phyloP scores from a whole-genome alignment of 2,797 vertebrate genomes.

The Notoglanidium macrostoma region DNA sequence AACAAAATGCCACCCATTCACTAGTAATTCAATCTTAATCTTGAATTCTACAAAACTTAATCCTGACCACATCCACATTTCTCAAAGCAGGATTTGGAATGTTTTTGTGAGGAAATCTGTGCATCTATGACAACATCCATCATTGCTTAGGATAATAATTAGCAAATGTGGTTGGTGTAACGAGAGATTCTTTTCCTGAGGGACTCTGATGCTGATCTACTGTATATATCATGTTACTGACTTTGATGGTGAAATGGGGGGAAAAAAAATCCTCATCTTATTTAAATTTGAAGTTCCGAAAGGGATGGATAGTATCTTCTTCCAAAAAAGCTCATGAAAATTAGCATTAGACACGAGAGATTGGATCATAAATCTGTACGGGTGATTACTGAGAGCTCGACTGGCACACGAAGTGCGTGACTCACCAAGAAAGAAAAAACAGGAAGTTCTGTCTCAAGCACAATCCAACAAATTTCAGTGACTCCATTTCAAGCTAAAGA shows the following conservation, averaged over 20 bases:
- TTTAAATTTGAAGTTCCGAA: constrained; percentile 53
- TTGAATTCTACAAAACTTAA: constrained; percentile 54
- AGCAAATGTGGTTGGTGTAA: constrained; percentile 42
- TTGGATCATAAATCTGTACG: constrained; percentile 72
- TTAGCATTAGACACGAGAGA: constrained; percentile 67
- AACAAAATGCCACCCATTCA: constrained; percentile 56
- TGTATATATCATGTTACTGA: constrained; percentile 58
- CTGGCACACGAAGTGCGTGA: constrained; percentile 62
- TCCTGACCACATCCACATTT: constrained; percentile 52
- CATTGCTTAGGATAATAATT: constrained; percentile 56
- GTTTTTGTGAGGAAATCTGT: constrained; percentile 33
- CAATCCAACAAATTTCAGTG: constrained; percentile 46
- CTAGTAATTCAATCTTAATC: constrained; percentile 66
- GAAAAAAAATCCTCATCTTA: constrained; percentile 38
- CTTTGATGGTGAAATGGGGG: constrained; percentile 43
- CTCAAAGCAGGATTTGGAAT: constrained; percentile 47
- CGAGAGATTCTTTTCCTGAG: constrained; percentile 43
- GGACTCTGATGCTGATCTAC: constrained; percentile 33
- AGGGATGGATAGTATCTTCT: constrained; percentile 61
- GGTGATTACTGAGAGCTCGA: constrained; percentile 67
- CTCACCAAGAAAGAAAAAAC: constrained; percentile 63
- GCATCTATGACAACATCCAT: constrained; percentile 34
- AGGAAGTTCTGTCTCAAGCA: constrained; percentile 6
- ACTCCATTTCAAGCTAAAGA: constrained; percentile 54
- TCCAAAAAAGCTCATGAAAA: constrained; percentile 67